Percentiles rank a stretch among this genome's conserved stretches.
Evolutionary conservation across 1,140 invertebrate genomes (phyloP).

Genomic region (Probaryconus sp.): DNA sequence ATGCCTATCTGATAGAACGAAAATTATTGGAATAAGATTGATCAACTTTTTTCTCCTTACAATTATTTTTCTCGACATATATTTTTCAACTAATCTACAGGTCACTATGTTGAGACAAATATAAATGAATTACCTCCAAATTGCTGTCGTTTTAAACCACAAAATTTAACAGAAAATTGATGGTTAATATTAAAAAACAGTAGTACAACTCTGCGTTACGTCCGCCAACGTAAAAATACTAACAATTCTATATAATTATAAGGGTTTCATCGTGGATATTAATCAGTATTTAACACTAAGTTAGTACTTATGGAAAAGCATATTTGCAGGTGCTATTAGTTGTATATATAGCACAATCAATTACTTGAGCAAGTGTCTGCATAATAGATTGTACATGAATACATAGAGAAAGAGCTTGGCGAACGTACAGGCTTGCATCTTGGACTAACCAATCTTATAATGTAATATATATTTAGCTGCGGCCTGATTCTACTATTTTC

Average conservation of each 20-base stretch:
- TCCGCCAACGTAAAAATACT: no score
- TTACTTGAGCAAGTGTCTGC: constrained; percentile 22
- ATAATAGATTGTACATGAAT: constrained; percentile 2
- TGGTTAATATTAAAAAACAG: no score
- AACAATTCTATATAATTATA: no score
- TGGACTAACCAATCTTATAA: background rate
- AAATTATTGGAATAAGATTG: constrained; percentile 68
- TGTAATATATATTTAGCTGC: background rate
- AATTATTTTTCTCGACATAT: background rate
- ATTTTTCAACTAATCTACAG: background rate
- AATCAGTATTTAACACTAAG: no score
- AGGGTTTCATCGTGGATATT: no score
- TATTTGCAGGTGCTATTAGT: constrained; percentile 1
- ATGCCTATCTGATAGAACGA: constrained; percentile 57
- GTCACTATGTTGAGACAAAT: no score
- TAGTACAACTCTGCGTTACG: no score
- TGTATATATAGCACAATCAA: constrained; percentile 26
- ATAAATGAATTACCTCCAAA: no score
- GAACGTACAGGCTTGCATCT: background rate
- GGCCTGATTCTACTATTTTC: constrained; percentile 2
- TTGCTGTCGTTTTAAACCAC: no score
- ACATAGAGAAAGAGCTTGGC: constrained; percentile 23
- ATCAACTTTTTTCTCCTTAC: background rate
- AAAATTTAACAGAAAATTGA: no score
- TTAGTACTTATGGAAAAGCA: no score